Evolutionary conservation across 2,888 invertebrate species (phyloP), one percentile per base, ranked within the genome.

Genomic region (Parasteatoda lunata): DNA sequence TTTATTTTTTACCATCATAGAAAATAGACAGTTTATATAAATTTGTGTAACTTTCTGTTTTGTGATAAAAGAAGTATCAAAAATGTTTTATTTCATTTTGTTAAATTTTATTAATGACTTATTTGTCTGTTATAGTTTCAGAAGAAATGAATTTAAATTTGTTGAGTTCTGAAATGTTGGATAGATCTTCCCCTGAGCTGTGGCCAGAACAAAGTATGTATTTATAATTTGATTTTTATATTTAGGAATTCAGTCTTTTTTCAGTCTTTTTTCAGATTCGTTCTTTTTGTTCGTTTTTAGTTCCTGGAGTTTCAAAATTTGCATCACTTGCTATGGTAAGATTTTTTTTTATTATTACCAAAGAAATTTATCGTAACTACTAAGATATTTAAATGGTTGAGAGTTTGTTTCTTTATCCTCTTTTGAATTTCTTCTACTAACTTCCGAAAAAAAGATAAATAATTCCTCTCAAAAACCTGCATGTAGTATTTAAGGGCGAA

Each of bases 141-240:
- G 88, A 84, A 82, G 92, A 92, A 65, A 91, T 93, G 84, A 96
- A 96, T 91, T 95, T 95, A 91, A 95, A 95, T 91, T 93, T 98
- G 87, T 93, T 97, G 90, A 97, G 97, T 91, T 94, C 96, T 91
- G 98, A 98, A 93, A 97, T 96, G 91, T 93, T 98, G 90, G 97
- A 97, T 92, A 94, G 98, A 90, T 95, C 96, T n/a, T 98, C 98
- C 3, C 98, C 98, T 54, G 97, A 98, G 91, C 92, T 98, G 91
- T 98, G 98, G 98, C 98, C 98, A 48, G 97, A 98, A 92, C 96
- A 96, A 93, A 96, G 97, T 97, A 94, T 95, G 95, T 93, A 11
- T 54, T 47, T 78, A 5, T 49, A 13, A 52, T 9, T 66, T 45
- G 11, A 64, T 52, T 15, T 71, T 48, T n/a, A 4, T 0, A 15